Percentiles rank a stretch among this genome's conserved stretches.
Evolutionary conservation across 2,797 vertebrate species (phyloP).

Genomic region (Poecilia gillii): DNA sequence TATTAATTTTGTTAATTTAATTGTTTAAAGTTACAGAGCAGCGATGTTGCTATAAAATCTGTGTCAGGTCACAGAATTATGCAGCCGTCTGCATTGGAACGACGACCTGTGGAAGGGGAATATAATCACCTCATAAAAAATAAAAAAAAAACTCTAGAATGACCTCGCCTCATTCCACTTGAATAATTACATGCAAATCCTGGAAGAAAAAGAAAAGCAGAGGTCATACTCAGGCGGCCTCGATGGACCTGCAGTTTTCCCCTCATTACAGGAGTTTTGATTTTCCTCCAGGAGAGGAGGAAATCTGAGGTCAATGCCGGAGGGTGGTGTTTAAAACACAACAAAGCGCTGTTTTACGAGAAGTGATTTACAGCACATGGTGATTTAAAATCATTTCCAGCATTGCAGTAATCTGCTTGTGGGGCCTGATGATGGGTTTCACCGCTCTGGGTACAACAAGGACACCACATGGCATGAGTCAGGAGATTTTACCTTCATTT

Average conservation of each 20-base stretch:
- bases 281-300: slow-evolving; percentile 3
- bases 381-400: slow-evolving; percentile 14
- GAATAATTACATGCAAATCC: slow-evolving; percentile 34
- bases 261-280: neutral
- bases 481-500: neutral
- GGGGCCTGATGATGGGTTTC: neutral
- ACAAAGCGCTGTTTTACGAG: neutral
- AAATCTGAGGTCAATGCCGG: slow-evolving; percentile 15
- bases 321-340: slow-evolving; percentile 22
- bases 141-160: slow-evolving; percentile 19
- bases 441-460: neutral
- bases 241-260: slow-evolving; percentile 19
- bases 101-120: slow-evolving; percentile 67
- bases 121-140: slow-evolving; percentile 61
- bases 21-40: slow-evolving; percentile 15
- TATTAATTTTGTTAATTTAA: neutral
- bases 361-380: slow-evolving; percentile 16
- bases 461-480: neutral
- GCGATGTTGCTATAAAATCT: slow-evolving; percentile 58
- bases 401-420: slow-evolving; percentile 9
- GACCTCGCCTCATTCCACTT: slow-evolving; percentile 40
- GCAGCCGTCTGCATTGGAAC: slow-evolving; percentile 54
- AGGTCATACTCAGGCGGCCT: slow-evolving; percentile 4
- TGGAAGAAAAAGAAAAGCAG: slow-evolving; percentile 29
- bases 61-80: slow-evolving; percentile 64